Evolutionary conservation across 1,140 invertebrate species (phyloP).

Genomic region (Heliconius hewitsoni): DNA sequence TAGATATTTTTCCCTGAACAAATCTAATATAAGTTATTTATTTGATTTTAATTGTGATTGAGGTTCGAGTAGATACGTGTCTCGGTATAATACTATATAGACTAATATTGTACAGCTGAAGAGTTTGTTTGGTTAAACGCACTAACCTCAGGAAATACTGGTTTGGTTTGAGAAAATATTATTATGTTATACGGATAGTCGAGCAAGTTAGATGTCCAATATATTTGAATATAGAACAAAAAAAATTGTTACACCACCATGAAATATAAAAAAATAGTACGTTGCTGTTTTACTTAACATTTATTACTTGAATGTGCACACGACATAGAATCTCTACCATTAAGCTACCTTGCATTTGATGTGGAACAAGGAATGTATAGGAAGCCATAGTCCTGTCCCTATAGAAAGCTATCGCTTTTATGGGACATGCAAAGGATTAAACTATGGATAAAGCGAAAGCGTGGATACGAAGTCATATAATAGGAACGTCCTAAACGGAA

Average conservation of each 20-base stretch:
- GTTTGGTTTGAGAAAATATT: no score
- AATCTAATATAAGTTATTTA: conserved; percentile 37
- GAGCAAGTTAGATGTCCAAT: no score
- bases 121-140: no score
- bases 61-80: neutral
- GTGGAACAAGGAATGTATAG: neutral
- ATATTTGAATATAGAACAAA: no score
- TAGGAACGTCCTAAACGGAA: neutral
- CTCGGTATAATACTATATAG: no score
- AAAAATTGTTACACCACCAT: no score
- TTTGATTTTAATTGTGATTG: conserved; percentile 32
- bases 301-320: neutral
- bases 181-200: no score
- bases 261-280: no score
- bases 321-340: neutral
- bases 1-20: conserved; percentile 54
- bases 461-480: neutral
- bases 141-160: no score
- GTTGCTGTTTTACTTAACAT: no score
- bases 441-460: neutral
- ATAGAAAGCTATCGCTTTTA: neutral
- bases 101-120: no score
- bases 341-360: neutral
- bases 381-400: neutral
- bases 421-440: neutral